Evolutionary conservation across 2,113 vertebrate genomes (phyloP).

Genomic region (Galemys pyrenaicus): DNA sequence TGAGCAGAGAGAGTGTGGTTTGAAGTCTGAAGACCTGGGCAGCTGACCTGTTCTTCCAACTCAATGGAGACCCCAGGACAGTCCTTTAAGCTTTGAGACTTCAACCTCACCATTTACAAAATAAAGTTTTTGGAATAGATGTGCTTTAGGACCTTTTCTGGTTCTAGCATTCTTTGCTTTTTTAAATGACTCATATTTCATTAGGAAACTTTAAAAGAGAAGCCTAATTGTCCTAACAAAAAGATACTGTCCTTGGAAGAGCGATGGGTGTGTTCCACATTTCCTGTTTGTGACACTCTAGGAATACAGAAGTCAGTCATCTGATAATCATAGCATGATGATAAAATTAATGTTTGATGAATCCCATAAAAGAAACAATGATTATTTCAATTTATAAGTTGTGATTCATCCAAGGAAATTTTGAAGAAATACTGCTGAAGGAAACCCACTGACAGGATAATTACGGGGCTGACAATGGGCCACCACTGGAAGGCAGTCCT

Average conservation of each 20-base stretch:
- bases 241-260: neutral
- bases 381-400: conserved; percentile 62
- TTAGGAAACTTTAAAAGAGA: neutral
- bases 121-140: neutral
- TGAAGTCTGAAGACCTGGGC: neutral
- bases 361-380: conserved; percentile 58
- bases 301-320: conserved; percentile 21
- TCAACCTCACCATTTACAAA: neutral
- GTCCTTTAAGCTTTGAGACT: neutral
- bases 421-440: conserved; percentile 62
- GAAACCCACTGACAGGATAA: conserved; percentile 63
- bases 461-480: conserved; percentile 58
- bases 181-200: neutral
- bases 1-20: neutral
- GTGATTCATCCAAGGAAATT: conserved; percentile 64
- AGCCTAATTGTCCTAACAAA: neutral
- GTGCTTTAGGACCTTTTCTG: neutral
- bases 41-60: neutral
- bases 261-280: neutral
- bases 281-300: conserved; percentile 27
- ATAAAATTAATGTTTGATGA: conserved; percentile 29
- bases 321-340: neutral
- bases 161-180: neutral
- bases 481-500: neutral
- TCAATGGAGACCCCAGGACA: neutral